These are phyloP conservation scores for Myanophis thanlyinensis DNA, from an alignment of 2,113 vertebrate genomes.

Conservation along the genomic window DNA sequence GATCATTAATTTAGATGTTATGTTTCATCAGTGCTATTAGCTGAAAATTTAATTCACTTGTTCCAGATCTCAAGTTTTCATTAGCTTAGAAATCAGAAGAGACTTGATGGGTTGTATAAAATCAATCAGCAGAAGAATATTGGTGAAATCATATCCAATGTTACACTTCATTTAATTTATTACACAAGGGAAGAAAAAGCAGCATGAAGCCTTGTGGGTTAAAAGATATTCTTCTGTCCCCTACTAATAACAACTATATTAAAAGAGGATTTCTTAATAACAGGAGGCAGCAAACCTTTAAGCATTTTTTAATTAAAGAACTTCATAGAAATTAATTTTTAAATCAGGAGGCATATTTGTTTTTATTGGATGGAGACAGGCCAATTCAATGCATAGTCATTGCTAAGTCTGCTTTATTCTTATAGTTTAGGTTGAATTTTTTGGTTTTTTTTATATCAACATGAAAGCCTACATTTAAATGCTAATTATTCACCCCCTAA, in stretches of 20 bases:
- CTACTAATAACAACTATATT: neutral
- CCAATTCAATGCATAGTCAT: neutral
- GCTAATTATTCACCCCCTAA: neutral
- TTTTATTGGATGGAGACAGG: neutral
- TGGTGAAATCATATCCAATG: neutral
- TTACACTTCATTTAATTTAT: neutral
- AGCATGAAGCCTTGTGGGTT: neutral
- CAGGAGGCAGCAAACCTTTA: neutral
- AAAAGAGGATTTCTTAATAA: neutral
- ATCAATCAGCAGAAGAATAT: neutral
- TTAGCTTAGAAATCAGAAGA: neutral
- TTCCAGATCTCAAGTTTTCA: neutral
- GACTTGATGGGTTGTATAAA: neutral
- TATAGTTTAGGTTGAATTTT: neutral
- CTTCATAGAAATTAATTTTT: neutral
- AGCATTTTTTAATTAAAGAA: neutral
- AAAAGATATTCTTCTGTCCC: neutral
- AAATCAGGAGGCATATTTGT: neutral
- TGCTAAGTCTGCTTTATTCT: neutral
- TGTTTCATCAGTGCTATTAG: slow-evolving; percentile 7
- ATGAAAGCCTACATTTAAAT: neutral
- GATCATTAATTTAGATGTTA: neutral
- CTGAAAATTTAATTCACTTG: neutral
- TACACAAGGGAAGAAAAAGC: neutral
- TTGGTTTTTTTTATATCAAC: neutral